Evolutionary conservation across 1,140 invertebrate genomes (phyloP), one percentile per base, ranked within the genome.

Genomic region (Hyles vespertilio): DNA sequence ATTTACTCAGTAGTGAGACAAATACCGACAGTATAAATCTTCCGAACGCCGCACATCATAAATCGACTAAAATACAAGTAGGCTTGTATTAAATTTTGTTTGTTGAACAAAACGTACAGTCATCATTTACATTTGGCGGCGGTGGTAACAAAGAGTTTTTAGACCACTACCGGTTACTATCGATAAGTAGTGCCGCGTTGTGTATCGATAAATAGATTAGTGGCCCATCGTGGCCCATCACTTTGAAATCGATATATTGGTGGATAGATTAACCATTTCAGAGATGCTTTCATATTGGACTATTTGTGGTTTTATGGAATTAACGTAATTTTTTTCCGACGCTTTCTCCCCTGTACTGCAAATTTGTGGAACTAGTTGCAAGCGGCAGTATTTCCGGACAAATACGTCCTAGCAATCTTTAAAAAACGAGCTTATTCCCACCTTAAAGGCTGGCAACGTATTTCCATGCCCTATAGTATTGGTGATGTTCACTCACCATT

Each of bases 171-270:
- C 65, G 77, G 74, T 79, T 40, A 8, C 5, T 40, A 40, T 40
- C 36, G 36, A 66, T 60, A 63, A 59, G 48, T 51, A 53, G 58
- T 57, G 59, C 56, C 51, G 55, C 70, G 65, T 74, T 73, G 73
- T 83, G 63, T 78, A 81, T 79, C 72, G 72, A 73, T 83, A 87
- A 84, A 87, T 79, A 81, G 74, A 87, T 87, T 81, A 83, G 68
- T 74, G 74, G 70, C 58, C 53, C 54, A 67, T 59, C 65, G 53
- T 63, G 22, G 22, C 22, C 22, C 22, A 22, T 22, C 22, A 68
- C 77, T 82, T 78, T 84, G 84, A 69, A 80, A 87, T 57, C 61
- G 84, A 87, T 85, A 82, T 40, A 40, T 40, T 8, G 36, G 22
- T 22, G 22, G 22, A 22, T 22, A 22, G 43, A 43, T 44, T 54